These are phyloP conservation scores for Eleginops maclovinus DNA, from an alignment of 2,113 vertebrate genomes.

Conservation along the genomic window DNA sequence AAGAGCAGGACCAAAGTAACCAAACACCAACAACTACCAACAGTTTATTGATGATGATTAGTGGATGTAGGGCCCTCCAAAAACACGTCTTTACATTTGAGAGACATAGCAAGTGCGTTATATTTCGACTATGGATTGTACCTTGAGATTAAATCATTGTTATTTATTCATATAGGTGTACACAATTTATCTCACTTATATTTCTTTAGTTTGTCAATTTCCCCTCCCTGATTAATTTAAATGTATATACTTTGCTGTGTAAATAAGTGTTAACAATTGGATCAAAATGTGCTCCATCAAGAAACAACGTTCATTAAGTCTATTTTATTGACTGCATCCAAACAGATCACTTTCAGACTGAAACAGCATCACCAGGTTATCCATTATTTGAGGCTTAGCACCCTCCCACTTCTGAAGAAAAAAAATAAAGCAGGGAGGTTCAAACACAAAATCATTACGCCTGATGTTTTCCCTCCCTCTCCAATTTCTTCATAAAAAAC, in stretches of 20 bases:
- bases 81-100: too few relatives aligned
- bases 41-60: too few relatives aligned
- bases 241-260: not conserved
- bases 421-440: slow-evolving; percentile 16
- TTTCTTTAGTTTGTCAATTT: not conserved
- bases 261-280: not conserved
- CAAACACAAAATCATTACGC: slow-evolving; percentile 18
- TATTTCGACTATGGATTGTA: too few relatives aligned
- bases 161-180: too few relatives aligned
- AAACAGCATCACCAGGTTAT: slow-evolving; percentile 66
- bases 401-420: slow-evolving; percentile 22
- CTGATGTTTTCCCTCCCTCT: slow-evolving; percentile 8
- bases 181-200: not conserved
- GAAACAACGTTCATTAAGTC: not conserved
- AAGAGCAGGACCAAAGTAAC: too few relatives aligned
- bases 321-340: not conserved
- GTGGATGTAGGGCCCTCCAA: too few relatives aligned
- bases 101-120: too few relatives aligned
- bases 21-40: too few relatives aligned
- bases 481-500: slow-evolving; percentile 28
- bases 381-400: slow-evolving; percentile 59
- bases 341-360: not conserved
- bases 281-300: not conserved
- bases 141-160: too few relatives aligned
- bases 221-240: not conserved